A percentile compares a stretch with the other conserved stretches of the same genome.
These are phyloP conservation scores for Xanthorhoe spadicearia DNA, from an alignment of 2,888 invertebrate species.

Conservation along the genomic window DNA sequence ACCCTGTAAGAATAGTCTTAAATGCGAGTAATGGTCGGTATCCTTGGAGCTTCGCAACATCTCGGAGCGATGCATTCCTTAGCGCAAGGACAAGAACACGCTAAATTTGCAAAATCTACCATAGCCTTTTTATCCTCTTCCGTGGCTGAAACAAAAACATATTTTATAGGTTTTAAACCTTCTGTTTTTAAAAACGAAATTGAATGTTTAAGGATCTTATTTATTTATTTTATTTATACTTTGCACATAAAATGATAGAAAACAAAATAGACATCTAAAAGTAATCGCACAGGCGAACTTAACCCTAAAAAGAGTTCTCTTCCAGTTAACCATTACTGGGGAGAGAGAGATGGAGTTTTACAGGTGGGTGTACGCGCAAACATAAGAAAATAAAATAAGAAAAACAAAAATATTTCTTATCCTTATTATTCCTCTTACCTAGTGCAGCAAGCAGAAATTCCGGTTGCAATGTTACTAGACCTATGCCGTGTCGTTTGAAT, in stretches of 20 bases:
- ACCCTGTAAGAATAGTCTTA: conserved; percentile 42
- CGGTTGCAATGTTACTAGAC: conserved; percentile 94
- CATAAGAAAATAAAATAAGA: too few species aligned
- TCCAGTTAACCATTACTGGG: too few species aligned
- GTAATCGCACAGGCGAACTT: too few species aligned
- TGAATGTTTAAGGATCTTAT: conserved; percentile 29
- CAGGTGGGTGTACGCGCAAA: too few species aligned
- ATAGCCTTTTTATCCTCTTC: conserved; percentile 73
- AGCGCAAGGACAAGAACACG: conserved; percentile 73
- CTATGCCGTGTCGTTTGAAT: conserved; percentile 92
- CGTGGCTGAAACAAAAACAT: conserved; percentile 56
- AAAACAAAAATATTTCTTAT: too few species aligned
- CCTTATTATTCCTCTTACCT: too few species aligned
- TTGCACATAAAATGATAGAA: too few species aligned
- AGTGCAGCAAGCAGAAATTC: conserved; percentile 86
- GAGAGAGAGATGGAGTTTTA: too few species aligned
- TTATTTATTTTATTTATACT: too few species aligned
- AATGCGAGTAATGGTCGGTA: conserved; percentile 67
- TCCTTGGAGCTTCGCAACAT: conserved; percentile 67
- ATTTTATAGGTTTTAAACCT: not conserved
- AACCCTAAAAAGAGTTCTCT: too few species aligned
- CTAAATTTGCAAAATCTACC: conserved; percentile 71
- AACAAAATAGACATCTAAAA: too few species aligned
- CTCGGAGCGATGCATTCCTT: conserved; percentile 77
- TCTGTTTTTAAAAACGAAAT: not conserved